Conservation (phyloP, 2,113 vertebrate species). For the Tenrec ecaudatus region DNA sequence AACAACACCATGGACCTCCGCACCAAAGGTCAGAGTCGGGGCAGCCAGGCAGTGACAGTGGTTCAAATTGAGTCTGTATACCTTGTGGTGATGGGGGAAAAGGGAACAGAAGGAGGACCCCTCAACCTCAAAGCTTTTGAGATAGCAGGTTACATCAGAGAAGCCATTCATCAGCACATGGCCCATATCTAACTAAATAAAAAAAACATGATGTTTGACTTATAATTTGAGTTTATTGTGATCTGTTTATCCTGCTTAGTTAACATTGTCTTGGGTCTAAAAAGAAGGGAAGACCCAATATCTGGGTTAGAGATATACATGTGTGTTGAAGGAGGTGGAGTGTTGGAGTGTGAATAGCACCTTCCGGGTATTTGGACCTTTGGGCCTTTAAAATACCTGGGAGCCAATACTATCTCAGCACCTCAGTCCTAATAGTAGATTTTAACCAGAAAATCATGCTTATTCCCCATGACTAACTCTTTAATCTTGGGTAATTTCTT, state of each 20-base stretch:
- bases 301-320: background rate
- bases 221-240: slow-evolving; percentile 46
- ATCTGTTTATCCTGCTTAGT: slow-evolving; percentile 9
- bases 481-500: background rate
- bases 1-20: slow-evolving; percentile 79
- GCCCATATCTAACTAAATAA: slow-evolving; percentile 64
- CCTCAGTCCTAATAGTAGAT: background rate
- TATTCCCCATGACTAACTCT: background rate
- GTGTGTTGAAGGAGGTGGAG: background rate
- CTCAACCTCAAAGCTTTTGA: slow-evolving; percentile 81
- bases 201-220: slow-evolving; percentile 44
- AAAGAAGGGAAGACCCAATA: background rate
- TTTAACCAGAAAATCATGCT: slow-evolving; percentile 18
- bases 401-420: background rate
- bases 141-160: slow-evolving; percentile 62
- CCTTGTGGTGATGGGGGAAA: slow-evolving; percentile 78
- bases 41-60: slow-evolving; percentile 69
- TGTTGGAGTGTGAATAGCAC: background rate
- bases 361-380: background rate
- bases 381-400: background rate
- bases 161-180: slow-evolving; percentile 56
- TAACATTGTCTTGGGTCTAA: slow-evolving; percentile 1
- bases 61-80: slow-evolving; percentile 68
- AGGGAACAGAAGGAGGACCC: slow-evolving; percentile 73
- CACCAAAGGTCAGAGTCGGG: slow-evolving; percentile 71